Conservation (phyloP, 35 echinoderm and acorn worm species). For the Eucidaris tribuloides region DNA sequence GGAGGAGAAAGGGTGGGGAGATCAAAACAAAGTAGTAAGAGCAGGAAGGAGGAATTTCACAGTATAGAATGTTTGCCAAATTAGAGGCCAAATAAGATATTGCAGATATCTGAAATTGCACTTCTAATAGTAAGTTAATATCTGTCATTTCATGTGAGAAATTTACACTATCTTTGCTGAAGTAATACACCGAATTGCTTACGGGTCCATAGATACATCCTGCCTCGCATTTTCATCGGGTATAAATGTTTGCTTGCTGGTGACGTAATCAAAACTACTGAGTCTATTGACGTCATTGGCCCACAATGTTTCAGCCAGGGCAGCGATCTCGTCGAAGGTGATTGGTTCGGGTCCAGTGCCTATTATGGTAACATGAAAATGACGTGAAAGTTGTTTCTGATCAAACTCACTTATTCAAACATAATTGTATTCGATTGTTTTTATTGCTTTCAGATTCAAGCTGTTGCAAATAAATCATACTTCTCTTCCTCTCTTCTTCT, state of each 20-base stretch:
- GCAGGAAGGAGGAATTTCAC: neutral
- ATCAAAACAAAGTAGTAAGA: neutral
- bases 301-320: conserved; percentile 28
- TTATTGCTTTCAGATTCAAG: no score
- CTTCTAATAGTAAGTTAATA: neutral
- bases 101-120: neutral
- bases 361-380: no score
- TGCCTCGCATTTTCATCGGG: neutral
- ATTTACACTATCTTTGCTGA: neutral
- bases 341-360: neutral
- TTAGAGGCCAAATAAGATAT: neutral
- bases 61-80: neutral
- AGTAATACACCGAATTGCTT: neutral
- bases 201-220: neutral
- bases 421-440: no score
- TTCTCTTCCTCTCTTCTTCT: no score
- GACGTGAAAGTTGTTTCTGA: no score
- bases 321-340: conserved; percentile 13
- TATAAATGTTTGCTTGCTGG: neutral
- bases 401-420: no score
- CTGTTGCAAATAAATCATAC: no score
- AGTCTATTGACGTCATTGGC: conserved; percentile 4
- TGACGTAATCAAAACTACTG: neutral
- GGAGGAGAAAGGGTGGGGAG: neutral
- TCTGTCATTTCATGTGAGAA: neutral